These are phyloP conservation scores for Argyra leucocephala DNA, from an alignment of 2,888 invertebrate genomes.

Conservation along the genomic window DNA sequence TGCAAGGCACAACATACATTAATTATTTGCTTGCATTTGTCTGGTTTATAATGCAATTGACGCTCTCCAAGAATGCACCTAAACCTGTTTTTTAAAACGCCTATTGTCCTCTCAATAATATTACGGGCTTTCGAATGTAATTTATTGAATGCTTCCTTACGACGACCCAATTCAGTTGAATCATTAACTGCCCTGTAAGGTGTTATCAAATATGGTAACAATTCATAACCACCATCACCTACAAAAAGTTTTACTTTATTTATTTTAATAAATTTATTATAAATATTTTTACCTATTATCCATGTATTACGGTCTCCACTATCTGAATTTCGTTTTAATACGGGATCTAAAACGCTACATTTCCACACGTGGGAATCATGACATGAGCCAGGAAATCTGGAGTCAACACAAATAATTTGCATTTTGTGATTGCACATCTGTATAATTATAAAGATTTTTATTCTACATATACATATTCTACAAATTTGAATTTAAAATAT, in stretches of 20 bases:
- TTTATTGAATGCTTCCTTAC: conserved; percentile 4
- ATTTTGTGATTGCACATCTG: conserved; percentile 17
- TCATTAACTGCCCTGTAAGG: no score
- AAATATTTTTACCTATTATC: no score
- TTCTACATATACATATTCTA: not conserved
- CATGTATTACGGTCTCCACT: not conserved
- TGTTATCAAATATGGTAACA: conserved; percentile 19
- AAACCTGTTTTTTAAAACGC: conserved; percentile 16
- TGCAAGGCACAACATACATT: conserved; percentile 17
- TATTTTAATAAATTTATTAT: not conserved
- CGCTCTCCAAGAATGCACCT: conserved; percentile 13
- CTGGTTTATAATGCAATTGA: conserved; percentile 16
- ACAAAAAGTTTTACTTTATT: not conserved
- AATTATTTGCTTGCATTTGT: conserved; percentile 17
- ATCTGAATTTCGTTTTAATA: not conserved
- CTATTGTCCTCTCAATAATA: conserved; percentile 14
- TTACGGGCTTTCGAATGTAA: not conserved
- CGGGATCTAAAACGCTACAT: not conserved
- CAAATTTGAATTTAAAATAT: no score
- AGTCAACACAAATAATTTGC: conserved; percentile 8
- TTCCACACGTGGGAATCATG: not conserved
- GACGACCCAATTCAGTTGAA: conserved; percentile 7
- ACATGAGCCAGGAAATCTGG: conserved; percentile 4
- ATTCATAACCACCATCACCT: conserved; percentile 16
- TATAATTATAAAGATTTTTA: not conserved